Evolutionary conservation across 2,888 invertebrate genomes (phyloP).

Genomic region (Anthoptus insignis): DNA sequence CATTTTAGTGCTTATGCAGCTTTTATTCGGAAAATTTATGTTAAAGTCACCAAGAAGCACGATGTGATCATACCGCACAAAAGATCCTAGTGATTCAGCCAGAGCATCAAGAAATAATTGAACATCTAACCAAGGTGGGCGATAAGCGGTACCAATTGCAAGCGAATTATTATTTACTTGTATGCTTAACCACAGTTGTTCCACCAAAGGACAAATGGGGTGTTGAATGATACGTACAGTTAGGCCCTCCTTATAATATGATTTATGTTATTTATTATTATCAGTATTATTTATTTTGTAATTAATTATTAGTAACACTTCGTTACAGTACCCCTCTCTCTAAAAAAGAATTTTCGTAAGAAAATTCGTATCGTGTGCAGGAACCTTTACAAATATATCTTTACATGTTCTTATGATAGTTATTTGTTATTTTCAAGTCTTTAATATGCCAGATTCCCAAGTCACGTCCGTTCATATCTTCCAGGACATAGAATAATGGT

Average conservation of each 20-base stretch:
- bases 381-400: too few species aligned
- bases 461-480: not conserved
- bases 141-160: slow-evolving; percentile 28
- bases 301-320: too few species aligned
- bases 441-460: not conserved
- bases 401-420: too few species aligned
- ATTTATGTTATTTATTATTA: too few species aligned
- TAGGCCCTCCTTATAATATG: not conserved
- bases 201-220: slow-evolving; percentile 1
- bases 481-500: not conserved
- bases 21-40: slow-evolving; percentile 23
- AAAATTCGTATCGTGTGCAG: too few species aligned
- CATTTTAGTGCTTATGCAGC: slow-evolving; percentile 1
- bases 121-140: slow-evolving; percentile 24
- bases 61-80: not conserved
- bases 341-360: too few species aligned
- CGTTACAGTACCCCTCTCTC: too few species aligned
- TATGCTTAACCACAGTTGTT: slow-evolving; percentile 26
- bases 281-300: too few species aligned
- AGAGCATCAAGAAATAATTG: slow-evolving; percentile 2
- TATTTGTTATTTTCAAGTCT: not conserved
- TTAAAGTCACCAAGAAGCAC: not conserved
- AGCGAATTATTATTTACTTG: not conserved
- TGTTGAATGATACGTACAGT: not conserved
- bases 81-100: not conserved